These are phyloP conservation scores for Lagocephalus sceleratus DNA, from an alignment of 2,797 vertebrate genomes.

Conservation along the genomic window DNA sequence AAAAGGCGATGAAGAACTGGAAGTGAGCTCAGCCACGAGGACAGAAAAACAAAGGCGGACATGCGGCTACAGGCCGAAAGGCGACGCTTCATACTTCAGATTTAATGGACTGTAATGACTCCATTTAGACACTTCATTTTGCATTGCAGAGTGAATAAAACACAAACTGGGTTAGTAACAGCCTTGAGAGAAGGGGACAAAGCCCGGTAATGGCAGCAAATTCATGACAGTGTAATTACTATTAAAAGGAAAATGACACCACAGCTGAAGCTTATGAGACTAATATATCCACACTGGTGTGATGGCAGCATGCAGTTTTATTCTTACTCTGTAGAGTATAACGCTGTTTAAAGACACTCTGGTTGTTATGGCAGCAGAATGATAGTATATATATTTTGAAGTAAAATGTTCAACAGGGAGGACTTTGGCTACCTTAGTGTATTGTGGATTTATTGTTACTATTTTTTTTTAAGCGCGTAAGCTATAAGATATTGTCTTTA, in stretches of 20 bases:
- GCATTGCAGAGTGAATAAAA: constrained; percentile 48
- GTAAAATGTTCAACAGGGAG: no score
- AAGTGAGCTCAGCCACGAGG: constrained; percentile 22
- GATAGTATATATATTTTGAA: no score
- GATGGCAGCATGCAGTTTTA: background rate
- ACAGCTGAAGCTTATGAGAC: constrained; percentile 41
- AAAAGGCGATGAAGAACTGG: background rate
- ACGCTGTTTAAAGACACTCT: background rate
- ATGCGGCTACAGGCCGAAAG: constrained; percentile 41
- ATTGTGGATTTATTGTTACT: no score
- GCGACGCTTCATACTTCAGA: constrained; percentile 51
- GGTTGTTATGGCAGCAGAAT: no score
- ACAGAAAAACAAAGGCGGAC: constrained; percentile 17
- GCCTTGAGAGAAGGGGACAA: constrained; percentile 44
- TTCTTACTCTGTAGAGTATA: background rate
- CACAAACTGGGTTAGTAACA: constrained; percentile 60
- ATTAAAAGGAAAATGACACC: constrained; percentile 41
- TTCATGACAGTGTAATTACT: constrained; percentile 52
- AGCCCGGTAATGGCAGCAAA: constrained; percentile 46
- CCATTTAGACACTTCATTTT: constrained; percentile 65
- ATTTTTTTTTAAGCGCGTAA: no score
- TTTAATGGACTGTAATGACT: constrained; percentile 66
- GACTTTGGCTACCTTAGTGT: no score
- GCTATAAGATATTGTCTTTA: no score
- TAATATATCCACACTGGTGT: constrained; percentile 27